These are phyloP conservation scores for Bradypodion pumilum DNA, from an alignment of 2,797 vertebrate genomes.

Conservation along the genomic window DNA sequence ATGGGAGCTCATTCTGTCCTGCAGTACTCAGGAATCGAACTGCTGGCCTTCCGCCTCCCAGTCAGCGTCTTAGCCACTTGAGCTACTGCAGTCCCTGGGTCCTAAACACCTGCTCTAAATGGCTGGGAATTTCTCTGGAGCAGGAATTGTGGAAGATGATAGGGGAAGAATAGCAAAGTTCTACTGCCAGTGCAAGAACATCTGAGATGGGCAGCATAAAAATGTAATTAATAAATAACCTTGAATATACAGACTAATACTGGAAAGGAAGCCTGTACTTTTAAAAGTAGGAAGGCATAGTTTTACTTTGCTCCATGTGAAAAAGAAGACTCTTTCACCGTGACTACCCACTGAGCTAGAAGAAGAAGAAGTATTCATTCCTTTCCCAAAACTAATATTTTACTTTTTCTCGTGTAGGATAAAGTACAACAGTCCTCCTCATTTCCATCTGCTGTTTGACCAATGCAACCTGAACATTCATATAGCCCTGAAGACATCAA, in stretches of 20 bases:
- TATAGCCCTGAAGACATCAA: conserved; percentile 37
- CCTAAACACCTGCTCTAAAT: too few species aligned
- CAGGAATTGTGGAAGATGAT: too few species aligned
- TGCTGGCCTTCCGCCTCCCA: too few species aligned
- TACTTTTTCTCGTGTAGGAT: conserved; percentile 2
- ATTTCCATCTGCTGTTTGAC: conserved; percentile 67
- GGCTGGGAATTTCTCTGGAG: too few species aligned
- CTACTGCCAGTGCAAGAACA: background rate
- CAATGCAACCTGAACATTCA: conserved; percentile 28
- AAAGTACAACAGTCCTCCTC: conserved; percentile 2
- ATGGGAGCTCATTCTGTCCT: too few species aligned
- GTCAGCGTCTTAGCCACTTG: too few species aligned
- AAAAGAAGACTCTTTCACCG: background rate
- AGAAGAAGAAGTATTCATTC: background rate
- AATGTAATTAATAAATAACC: too few species aligned
- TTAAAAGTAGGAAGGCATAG: background rate
- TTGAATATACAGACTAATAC: background rate
- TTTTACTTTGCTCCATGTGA: background rate
- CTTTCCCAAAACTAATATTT: background rate
- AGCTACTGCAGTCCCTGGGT: too few species aligned
- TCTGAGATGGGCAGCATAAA: too few species aligned
- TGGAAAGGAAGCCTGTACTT: background rate
- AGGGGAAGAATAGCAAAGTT: too few species aligned
- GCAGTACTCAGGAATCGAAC: too few species aligned
- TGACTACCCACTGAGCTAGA: background rate